Evolutionary conservation across 2,888 invertebrate species (phyloP).

Genomic region (Eupithecia pulchellata): DNA sequence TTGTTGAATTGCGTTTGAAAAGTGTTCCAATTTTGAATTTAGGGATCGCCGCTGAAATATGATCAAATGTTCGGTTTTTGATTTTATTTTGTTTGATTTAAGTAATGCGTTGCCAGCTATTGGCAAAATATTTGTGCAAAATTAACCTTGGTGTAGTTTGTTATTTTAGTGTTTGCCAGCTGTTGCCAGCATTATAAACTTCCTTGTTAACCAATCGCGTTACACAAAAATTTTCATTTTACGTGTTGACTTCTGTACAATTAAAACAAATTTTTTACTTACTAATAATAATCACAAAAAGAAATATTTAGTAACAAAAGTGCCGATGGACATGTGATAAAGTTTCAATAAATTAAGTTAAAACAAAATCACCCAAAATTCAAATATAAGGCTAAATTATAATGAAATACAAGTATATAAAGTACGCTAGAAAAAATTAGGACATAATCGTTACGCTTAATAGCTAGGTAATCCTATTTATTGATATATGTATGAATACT

Average conservation of each 20-base stretch:
- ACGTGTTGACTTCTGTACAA: background rate
- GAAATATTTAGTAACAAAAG: too few relatives aligned
- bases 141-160: constrained; percentile 53
- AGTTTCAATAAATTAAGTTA: too few relatives aligned
- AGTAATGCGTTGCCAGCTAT: constrained; percentile 18
- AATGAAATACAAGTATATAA: too few relatives aligned
- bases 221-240: constrained; percentile 11
- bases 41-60: constrained; percentile 4
- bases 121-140: constrained; percentile 38
- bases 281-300: too few relatives aligned
- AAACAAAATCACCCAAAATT: too few relatives aligned
- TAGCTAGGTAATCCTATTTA: background rate
- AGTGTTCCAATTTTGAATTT: constrained; percentile 28
- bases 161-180: constrained; percentile 50
- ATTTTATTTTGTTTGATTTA: background rate
- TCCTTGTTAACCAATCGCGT: constrained; percentile 20
- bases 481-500: background rate
- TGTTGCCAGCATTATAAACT: constrained; percentile 42
- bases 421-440: too few relatives aligned
- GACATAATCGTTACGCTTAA: background rate
- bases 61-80: background rate
- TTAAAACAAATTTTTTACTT: background rate
- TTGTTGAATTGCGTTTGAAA: constrained; percentile 45
- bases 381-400: too few relatives aligned
- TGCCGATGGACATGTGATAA: too few relatives aligned